Evolutionary conservation across 2,888 invertebrate species (phyloP).

Genomic region (Melangyna quadrimaculata): DNA sequence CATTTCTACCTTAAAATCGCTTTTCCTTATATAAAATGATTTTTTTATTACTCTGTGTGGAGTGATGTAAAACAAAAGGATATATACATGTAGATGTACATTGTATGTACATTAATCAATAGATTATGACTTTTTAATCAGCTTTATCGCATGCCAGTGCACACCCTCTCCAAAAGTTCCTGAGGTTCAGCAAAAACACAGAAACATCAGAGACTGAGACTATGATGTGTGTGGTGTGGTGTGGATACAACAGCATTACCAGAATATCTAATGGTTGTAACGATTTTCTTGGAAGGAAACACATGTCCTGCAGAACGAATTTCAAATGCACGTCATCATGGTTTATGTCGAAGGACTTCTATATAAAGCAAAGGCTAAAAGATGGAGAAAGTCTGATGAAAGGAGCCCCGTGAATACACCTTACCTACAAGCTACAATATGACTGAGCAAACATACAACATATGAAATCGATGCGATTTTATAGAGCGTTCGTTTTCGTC

Average conservation of each 20-base stretch:
- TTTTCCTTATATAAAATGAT: background rate
- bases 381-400: background rate
- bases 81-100: background rate
- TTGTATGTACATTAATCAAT: slow-evolving; percentile 46
- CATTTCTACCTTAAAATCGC: background rate
- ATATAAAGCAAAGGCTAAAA: background rate
- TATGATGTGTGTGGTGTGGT: background rate
- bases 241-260: slow-evolving; percentile 41
- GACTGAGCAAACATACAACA: slow-evolving; percentile 16
- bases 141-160: slow-evolving; percentile 15
- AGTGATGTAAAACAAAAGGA: slow-evolving; percentile 20
- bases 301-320: slow-evolving; percentile 53
- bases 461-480: slow-evolving; percentile 46
- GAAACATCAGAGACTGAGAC: background rate
- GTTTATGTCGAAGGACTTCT: slow-evolving; percentile 23
- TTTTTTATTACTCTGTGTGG: background rate
- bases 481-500: background rate
- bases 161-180: background rate
- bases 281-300: slow-evolving; percentile 62
- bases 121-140: slow-evolving; percentile 67
- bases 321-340: slow-evolving; percentile 59
- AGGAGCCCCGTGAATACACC: background rate
- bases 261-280: slow-evolving; percentile 65
- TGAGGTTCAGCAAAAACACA: background rate
- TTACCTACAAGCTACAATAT: too few species aligned